Conservation (phyloP, 2,113 vertebrate genomes). For the Notechis scutatus region DNA sequence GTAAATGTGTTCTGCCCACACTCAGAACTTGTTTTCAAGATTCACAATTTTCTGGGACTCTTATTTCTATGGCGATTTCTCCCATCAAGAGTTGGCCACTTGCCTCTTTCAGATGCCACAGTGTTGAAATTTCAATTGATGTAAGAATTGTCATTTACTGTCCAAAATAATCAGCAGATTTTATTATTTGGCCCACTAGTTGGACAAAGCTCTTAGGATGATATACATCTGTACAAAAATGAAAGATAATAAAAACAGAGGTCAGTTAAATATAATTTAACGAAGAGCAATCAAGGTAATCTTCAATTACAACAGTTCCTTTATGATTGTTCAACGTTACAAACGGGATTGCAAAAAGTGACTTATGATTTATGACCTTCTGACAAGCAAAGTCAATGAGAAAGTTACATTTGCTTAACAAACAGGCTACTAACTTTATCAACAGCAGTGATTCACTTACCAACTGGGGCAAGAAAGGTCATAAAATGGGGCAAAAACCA, state of each 20-base stretch:
- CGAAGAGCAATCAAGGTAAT: neutral
- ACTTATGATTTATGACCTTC: too few species aligned
- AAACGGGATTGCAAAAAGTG: too few species aligned
- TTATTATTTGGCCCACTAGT: neutral
- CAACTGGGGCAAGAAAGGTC: too few species aligned
- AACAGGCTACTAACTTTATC: too few species aligned
- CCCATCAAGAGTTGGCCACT: neutral
- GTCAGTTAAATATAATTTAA: neutral
- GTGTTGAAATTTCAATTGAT: neutral
- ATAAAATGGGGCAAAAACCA: too few species aligned
- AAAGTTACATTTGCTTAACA: too few species aligned
- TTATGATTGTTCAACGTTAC: too few species aligned
- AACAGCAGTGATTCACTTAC: too few species aligned
- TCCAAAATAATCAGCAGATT: neutral
- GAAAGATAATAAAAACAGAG: neutral
- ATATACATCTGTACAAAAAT: neutral
- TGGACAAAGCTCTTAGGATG: neutral
- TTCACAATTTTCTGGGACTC: neutral
- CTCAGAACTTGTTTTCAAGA: neutral
- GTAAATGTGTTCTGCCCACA: neutral
- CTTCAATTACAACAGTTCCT: too few species aligned
- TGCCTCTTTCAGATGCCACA: too few species aligned
- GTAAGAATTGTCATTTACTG: neutral
- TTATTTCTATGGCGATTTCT: neutral
- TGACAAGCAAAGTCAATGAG: too few species aligned